phyloP scores from a whole-genome alignment of 1,140 invertebrate genomes.

The Centruroides vittatus region DNA sequence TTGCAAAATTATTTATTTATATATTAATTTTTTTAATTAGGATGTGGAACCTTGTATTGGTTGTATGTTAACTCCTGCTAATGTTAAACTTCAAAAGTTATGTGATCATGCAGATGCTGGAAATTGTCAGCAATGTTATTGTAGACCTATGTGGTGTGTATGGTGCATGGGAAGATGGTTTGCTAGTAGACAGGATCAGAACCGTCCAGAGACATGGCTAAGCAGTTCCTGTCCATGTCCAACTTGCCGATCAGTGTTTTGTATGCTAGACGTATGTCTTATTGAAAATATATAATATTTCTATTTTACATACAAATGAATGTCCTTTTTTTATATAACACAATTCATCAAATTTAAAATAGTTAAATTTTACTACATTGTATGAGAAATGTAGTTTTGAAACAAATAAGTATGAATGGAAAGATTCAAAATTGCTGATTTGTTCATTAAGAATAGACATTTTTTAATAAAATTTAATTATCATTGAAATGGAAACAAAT shows the following conservation, averaged over 20 bases:
- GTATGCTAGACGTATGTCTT: slow-evolving; percentile 60
- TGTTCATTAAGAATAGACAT: too few species aligned
- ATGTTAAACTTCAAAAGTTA: slow-evolving; percentile 62
- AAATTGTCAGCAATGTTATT: slow-evolving; percentile 45
- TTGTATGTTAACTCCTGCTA: slow-evolving; percentile 62
- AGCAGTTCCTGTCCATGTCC: slow-evolving; percentile 74
- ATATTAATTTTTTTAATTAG: slow-evolving; percentile 28
- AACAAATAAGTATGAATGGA: too few species aligned
- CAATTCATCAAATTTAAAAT: too few species aligned
- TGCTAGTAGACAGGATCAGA: slow-evolving; percentile 62
- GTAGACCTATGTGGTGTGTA: slow-evolving; percentile 77
- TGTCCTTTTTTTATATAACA: too few species aligned
- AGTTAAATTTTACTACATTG: too few species aligned
- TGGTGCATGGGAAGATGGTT: slow-evolving; percentile 75
- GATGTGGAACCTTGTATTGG: slow-evolving; percentile 70
- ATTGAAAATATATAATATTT: slow-evolving; percentile 10
- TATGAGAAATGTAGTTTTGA: too few species aligned
- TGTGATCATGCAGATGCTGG: slow-evolving; percentile 40
- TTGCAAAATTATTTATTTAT: background rate
- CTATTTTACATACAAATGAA: too few species aligned
- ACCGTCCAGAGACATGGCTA: slow-evolving; percentile 59
- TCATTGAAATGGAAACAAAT: too few species aligned
- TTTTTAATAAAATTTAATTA: too few species aligned
- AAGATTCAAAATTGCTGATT: too few species aligned
- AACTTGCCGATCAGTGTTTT: slow-evolving; percentile 70